Evolutionary conservation across 2,797 vertebrate species (phyloP).

Genomic region (Nyctibius grandis): DNA sequence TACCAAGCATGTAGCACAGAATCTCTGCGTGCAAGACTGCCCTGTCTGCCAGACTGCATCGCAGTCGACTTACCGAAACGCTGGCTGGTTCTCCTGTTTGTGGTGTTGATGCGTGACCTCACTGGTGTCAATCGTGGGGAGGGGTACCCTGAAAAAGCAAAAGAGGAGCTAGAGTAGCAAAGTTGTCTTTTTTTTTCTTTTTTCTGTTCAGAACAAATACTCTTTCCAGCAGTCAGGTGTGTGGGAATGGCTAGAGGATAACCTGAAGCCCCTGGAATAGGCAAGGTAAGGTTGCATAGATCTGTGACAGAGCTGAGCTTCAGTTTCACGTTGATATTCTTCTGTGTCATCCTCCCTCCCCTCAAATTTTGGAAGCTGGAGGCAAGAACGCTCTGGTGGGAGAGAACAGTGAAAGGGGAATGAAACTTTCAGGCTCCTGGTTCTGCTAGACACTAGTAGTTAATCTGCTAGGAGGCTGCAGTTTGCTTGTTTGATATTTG

Average conservation of each 20-base stretch:
- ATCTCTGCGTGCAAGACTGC: background rate
- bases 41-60: background rate
- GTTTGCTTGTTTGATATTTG: accelerated
- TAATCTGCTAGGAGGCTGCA: background rate
- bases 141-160: background rate
- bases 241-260: background rate
- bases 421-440: background rate
- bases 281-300: accelerated
- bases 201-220: background rate
- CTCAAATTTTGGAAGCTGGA: background rate
- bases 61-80: accelerated
- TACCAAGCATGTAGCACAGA: background rate
- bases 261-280: background rate
- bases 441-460: background rate
- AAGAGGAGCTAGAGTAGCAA: background rate
- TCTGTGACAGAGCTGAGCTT: background rate
- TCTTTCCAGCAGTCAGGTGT: background rate
- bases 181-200: no score
- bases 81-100: background rate
- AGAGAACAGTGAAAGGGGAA: background rate
- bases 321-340: accelerated
- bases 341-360: background rate
- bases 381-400: no score
- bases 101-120: background rate
- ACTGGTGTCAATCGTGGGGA: accelerated